Evolutionary conservation across 1,140 invertebrate genomes (phyloP), one percentile per base, ranked within the genome.

Genomic region (Patella vulgata): DNA sequence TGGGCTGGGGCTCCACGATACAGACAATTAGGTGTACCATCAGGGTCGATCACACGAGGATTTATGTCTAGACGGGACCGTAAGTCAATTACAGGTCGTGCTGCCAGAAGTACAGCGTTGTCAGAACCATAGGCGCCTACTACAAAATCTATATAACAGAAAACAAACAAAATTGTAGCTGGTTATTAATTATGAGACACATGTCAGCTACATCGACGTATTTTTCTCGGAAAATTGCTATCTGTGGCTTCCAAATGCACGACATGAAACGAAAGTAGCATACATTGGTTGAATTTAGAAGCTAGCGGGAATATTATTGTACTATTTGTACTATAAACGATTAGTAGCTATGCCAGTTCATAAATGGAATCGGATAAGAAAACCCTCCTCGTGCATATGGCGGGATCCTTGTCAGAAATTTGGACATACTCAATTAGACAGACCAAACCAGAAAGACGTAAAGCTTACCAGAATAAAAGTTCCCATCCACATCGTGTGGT

Each of bases 381-480:
- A n/a, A n/a, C n/a, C n/a, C n/a, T n/a, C n/a, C n/a, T n/a, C n/a
- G n/a, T n/a, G n/a, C n/a, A n/a, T n/a, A n/a, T n/a, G n/a, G n/a
- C n/a, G n/a, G n/a, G n/a, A n/a, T n/a, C n/a, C n/a, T n/a, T n/a
- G n/a, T n/a, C n/a, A n/a, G n/a, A n/a, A n/a, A n/a, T n/a, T n/a
- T n/a, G n/a, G n/a, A n/a, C n/a, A n/a, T n/a, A n/a, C n/a, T n/a
- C n/a, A n/a, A n/a, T n/a, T n/a, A n/a, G n/a, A n/a, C n/a, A n/a
- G n/a, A n/a, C n/a, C n/a, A n/a, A n/a, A n/a, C n/a, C n/a, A n/a
- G n/a, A n/a, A n/a, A n/a, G n/a, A n/a, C n/a, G n/a, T n/a, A n/a
- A n/a, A n/a, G n/a, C n/a, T 56, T 44, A 70, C 70, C 70, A 43
- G 27, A 4, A 56, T 73, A 73, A 23, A 55, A 55, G 46, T 73